A percentile compares a stretch with the other conserved stretches of the same genome.
Conservation (phyloP, 1,140 invertebrate genomes). For the Paraescarpia echinospica region DNA sequence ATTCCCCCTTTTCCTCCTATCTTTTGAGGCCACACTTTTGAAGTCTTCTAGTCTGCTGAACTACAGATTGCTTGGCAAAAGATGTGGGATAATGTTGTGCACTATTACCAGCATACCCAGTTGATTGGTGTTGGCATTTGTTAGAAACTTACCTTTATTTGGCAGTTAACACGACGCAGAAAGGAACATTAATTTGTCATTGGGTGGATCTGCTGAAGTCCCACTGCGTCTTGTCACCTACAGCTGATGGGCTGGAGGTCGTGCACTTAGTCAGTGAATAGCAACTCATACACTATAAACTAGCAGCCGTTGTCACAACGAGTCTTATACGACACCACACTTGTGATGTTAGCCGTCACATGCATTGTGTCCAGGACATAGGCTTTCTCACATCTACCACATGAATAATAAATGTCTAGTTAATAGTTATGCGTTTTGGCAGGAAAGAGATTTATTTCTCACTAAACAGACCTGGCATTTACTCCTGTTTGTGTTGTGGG, state of each 20-base stretch:
- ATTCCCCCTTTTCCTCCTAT: too few relatives aligned
- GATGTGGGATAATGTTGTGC: neutral
- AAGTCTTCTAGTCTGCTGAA: too few relatives aligned
- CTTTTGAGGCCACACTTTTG: too few relatives aligned
- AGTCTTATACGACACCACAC: neutral
- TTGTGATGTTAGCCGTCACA: neutral
- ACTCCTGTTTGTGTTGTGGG: neutral
- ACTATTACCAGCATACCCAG: neutral
- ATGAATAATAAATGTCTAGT: slow-evolving; percentile 10
- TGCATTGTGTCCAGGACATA: neutral
- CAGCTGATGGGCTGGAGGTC: neutral
- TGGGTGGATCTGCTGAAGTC: neutral
- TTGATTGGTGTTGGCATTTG: neutral
- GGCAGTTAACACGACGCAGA: neutral
- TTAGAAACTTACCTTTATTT: neutral
- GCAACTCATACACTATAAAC: neutral
- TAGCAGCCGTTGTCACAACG: neutral
- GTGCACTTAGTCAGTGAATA: neutral
- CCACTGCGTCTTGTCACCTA: neutral
- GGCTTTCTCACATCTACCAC: neutral
- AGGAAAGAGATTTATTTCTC: neutral
- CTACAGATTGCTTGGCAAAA: too few relatives aligned
- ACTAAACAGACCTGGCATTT: neutral
- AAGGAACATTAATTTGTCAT: neutral
- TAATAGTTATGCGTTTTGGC: neutral